A percentile compares a stretch with the other conserved stretches of the same genome.
These are phyloP conservation scores for Stercorarius parasiticus DNA, from an alignment of 2,113 vertebrate species.

Conservation along the genomic window DNA sequence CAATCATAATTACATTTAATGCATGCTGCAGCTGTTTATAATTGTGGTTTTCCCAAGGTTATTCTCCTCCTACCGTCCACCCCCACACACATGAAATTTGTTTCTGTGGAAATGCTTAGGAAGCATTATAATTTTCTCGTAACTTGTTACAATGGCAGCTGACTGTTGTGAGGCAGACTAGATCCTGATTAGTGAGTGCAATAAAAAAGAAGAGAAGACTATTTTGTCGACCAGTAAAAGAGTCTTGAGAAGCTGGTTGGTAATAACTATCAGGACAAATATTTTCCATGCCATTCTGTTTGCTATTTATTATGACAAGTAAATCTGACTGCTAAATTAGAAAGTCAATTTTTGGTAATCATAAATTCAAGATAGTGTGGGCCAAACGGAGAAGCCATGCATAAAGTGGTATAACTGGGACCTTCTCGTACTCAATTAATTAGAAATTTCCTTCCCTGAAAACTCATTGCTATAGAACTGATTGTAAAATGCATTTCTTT, in stretches of 20 bases:
- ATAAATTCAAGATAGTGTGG: not conserved
- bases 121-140: slow-evolving; percentile 66
- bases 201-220: not conserved
- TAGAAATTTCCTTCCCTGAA: not conserved
- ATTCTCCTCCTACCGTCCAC: slow-evolving; percentile 60
- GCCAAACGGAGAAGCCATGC: not conserved
- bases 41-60: slow-evolving; percentile 79
- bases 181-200: not conserved
- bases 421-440: not conserved
- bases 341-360: not conserved
- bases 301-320: not conserved
- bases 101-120: slow-evolving; percentile 71
- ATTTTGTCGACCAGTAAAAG: not conserved
- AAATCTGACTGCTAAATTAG: not conserved
- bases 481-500: not conserved
- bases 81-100: slow-evolving; percentile 63
- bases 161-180: slow-evolving; percentile 31
- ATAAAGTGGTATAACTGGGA: not conserved
- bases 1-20: slow-evolving; percentile 91
- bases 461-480: not conserved
- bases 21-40: slow-evolving; percentile 88
- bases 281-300: not conserved
- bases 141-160: slow-evolving; percentile 58
- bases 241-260: not conserved
- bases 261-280: not conserved